Evolutionary conservation across 2,113 vertebrate genomes (phyloP).

Genomic region (Centropus unirufus): DNA sequence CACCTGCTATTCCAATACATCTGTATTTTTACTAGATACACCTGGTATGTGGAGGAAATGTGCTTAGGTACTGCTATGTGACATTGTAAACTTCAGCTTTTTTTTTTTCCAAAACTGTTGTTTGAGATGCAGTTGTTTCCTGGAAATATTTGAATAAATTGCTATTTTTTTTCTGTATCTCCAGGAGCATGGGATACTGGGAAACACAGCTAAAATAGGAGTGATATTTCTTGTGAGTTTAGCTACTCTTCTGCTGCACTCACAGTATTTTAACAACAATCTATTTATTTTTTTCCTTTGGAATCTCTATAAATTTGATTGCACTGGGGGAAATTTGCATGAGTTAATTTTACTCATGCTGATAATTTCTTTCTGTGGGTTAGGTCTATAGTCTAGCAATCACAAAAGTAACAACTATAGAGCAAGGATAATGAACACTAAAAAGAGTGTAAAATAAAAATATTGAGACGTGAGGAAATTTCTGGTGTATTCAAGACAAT

Average conservation of each 20-base stretch:
- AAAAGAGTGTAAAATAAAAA: neutral
- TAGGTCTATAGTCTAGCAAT: neutral
- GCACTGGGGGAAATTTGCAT: fast-evolving
- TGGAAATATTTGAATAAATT: neutral
- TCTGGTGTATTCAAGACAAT: neutral
- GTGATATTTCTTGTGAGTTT: neutral
- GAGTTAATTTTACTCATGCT: neutral
- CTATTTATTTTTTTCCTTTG: neutral
- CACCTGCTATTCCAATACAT: neutral
- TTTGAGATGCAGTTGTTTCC: neutral
- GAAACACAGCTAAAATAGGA: neutral
- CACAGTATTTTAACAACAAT: neutral
- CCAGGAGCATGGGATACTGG: neutral
- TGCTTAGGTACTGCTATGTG: neutral
- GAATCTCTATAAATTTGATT: neutral
- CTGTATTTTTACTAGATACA: neutral
- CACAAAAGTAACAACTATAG: neutral
- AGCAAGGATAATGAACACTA: neutral
- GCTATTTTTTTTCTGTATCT: neutral
- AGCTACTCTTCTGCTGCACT: neutral
- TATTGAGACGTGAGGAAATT: neutral
- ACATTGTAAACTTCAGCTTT: neutral
- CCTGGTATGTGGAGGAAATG: neutral
- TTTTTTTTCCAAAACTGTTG: neutral
- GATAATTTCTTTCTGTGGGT: neutral